These are phyloP conservation scores for Siniperca knerii DNA, from an alignment of 2,113 vertebrate species.

Conservation along the genomic window DNA sequence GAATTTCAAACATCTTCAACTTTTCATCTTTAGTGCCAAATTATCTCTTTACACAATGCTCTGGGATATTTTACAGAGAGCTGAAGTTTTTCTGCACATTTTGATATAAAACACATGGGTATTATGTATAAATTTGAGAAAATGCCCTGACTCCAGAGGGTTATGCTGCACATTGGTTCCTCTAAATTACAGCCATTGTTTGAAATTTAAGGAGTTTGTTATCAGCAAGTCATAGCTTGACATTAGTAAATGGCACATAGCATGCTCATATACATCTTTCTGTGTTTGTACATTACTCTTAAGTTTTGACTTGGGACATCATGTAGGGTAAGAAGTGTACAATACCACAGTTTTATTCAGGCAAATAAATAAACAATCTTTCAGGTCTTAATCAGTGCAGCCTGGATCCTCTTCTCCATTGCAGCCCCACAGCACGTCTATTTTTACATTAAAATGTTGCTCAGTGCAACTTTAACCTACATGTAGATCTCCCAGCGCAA, in stretches of 20 bases:
- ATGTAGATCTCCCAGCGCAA: slow-evolving; percentile 12
- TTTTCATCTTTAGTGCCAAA: no score
- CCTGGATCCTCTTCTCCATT: not conserved
- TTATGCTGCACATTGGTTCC: no score
- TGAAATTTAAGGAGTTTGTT: not conserved
- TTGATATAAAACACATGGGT: no score
- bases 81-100: no score
- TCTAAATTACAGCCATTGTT: not conserved
- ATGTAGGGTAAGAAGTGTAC: not conserved
- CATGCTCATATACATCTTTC: not conserved
- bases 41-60: no score
- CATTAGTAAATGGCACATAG: not conserved
- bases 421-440: not conserved
- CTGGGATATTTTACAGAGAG: no score
- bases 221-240: not conserved
- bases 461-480: not conserved
- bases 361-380: not conserved
- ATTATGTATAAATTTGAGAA: no score
- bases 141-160: no score
- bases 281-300: not conserved
- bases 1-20: no score
- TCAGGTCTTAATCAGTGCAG: not conserved
- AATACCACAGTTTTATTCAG: not conserved
- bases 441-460: slow-evolving; percentile 1
- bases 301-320: not conserved